Conservation (phyloP, 2,797 vertebrate genomes). For the Alauda arvensis region DNA sequence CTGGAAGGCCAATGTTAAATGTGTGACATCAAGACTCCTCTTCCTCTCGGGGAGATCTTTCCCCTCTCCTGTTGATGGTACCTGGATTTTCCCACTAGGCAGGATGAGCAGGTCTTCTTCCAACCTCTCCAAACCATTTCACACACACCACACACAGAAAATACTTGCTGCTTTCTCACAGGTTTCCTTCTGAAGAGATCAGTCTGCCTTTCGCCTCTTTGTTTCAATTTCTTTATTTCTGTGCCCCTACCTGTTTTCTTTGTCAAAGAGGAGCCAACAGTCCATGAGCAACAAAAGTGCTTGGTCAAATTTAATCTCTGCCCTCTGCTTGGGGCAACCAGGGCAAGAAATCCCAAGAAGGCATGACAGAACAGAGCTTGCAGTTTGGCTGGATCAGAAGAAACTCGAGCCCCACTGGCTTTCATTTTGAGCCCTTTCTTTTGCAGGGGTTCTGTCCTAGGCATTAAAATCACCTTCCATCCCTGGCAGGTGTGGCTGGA, state of each 20-base stretch:
- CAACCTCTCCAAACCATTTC: not conserved
- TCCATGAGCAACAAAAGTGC: not conserved
- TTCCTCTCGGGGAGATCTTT: not conserved
- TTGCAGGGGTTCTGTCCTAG: not conserved
- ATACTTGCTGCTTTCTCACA: not conserved
- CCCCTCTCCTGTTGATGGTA: not conserved
- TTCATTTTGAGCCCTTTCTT: conserved; percentile 32
- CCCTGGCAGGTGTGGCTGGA: not conserved
- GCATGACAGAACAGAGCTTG: not conserved
- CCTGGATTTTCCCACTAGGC: not conserved
- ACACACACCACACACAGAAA: not conserved
- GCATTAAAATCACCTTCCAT: not conserved
- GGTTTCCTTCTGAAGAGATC: not conserved
- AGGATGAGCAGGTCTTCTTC: not conserved
- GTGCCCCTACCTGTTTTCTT: not conserved
- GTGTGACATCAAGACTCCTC: not conserved
- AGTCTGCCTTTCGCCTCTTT: not conserved
- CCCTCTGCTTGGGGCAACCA: not conserved
- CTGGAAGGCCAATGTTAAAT: not conserved
- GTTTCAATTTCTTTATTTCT: not conserved
- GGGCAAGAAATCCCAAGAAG: conserved; percentile 4
- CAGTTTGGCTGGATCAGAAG: not conserved
- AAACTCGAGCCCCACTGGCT: not conserved
- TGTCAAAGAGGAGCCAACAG: not conserved
- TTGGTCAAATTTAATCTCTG: not conserved